Evolutionary conservation across 2,797 vertebrate species (phyloP), one percentile per base, ranked within the genome.

Genomic region (Coracias cyanogaster): DNA sequence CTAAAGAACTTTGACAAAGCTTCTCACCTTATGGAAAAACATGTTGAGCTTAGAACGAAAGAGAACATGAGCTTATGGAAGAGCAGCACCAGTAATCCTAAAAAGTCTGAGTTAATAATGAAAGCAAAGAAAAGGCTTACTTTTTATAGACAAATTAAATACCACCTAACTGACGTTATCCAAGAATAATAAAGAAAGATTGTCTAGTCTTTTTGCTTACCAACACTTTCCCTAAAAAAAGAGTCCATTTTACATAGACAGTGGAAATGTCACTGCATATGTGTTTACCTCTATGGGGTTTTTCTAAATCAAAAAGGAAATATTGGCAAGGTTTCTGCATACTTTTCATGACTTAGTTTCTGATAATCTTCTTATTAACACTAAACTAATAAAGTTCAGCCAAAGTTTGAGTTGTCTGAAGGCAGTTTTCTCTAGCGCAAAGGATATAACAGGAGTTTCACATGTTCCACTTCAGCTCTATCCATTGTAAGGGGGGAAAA

Each of bases 281-380:
- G 6, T 13, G 66, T 66, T 73, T 49, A 52, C 7, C 7, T 26
- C 31, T 24, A 7, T 4, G 12, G 10, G 0, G 0, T 26, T 60
- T 52, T 55, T 66, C 43, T 15, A 29, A 49, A 41, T 17, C 11
- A 41, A 49, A 64, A 60, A 65, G 4, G n/a, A n/a, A n/a, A n/a
- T n/a, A n/a, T n/a, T n/a, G n/a, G n/a, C n/a, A n/a, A n/a, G n/a
- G n/a, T n/a, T n/a, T n/a, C n/a, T n/a, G n/a, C n/a, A n/a, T n/a
- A n/a, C n/a, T n/a, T n/a, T n/a, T n/a, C n/a, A n/a, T n/a, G n/a
- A n/a, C 19, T 49, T 33, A 55, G 8, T 26, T 88, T 72, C 67
- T 49, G 4, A 43, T 24, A 87, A 64, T 6, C 21, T 74, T 37
- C 18, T 76, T 74, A 29, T 33, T 76, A 76, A 72, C 10, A 55